A percentile compares a stretch with the other conserved stretches of the same genome.
phyloP scores from a whole-genome alignment of 2,797 vertebrate genomes.

The Ctenopoma multispine region DNA sequence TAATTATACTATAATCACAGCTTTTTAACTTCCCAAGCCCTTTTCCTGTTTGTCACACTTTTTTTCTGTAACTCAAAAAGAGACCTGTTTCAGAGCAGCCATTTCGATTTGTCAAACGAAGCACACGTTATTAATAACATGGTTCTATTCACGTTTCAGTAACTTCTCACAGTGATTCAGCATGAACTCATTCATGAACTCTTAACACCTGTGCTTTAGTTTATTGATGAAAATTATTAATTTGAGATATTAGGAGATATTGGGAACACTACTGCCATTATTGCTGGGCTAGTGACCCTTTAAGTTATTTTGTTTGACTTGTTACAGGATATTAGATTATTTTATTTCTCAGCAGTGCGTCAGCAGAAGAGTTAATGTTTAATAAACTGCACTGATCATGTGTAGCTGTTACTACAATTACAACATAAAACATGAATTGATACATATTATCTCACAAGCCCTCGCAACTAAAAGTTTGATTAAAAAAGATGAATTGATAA shows the following conservation, averaged over 20 bases:
- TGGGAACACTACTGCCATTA: no score
- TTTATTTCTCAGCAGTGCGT: not conserved
- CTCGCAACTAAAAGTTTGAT: not conserved
- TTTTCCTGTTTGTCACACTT: not conserved
- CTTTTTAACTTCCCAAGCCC: not conserved
- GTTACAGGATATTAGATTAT: not conserved
- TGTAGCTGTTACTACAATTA: not conserved
- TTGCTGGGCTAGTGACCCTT: no score
- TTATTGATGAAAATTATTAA: not conserved
- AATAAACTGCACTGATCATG: not conserved
- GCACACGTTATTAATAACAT: not conserved
- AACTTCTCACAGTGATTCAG: not conserved
- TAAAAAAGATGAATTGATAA: no score
- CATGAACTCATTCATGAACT: no score
- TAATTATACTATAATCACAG: not conserved
- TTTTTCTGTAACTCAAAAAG: not conserved
- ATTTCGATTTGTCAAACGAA: slow-evolving; percentile 4
- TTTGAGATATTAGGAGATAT: not conserved
- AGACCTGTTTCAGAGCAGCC: slow-evolving; percentile 1
- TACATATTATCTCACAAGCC: not conserved
- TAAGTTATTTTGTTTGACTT: no score
- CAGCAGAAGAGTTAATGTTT: not conserved
- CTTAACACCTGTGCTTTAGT: not conserved
- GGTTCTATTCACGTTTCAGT: not conserved
- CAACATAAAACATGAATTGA: not conserved